phyloP scores from a whole-genome alignment of 2,888 invertebrate genomes.

The Pedicia rivosa region DNA sequence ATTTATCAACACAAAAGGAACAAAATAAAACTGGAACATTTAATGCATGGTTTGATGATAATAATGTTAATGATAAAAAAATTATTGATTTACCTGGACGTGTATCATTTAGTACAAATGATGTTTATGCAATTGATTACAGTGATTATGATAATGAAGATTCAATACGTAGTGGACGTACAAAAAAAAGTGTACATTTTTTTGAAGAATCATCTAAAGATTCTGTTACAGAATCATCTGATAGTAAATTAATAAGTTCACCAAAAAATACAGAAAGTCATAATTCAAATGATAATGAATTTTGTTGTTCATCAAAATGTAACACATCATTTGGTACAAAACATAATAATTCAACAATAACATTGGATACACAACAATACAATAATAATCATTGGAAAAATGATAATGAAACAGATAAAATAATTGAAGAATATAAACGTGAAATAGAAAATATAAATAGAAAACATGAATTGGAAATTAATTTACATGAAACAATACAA shows the following conservation, averaged over 20 bases:
- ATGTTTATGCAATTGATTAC: slow-evolving; percentile 19
- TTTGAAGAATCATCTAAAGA: background rate
- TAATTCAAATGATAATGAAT: slow-evolving; percentile 22
- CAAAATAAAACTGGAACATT: background rate
- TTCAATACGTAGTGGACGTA: slow-evolving; percentile 7
- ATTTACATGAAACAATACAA: no score
- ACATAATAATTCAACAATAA: background rate
- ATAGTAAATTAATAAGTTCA: no score
- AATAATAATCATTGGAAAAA: slow-evolving; percentile 4
- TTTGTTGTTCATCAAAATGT: slow-evolving; percentile 22
- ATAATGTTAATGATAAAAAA: slow-evolving; percentile 5
- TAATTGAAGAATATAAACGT: slow-evolving; percentile 11
- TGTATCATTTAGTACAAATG: slow-evolving; percentile 25
- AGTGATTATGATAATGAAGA: slow-evolving; percentile 27
- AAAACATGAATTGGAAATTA: slow-evolving; percentile 6
- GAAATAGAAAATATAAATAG: slow-evolving; percentile 10
- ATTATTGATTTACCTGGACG: slow-evolving; percentile 27
- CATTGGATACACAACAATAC: background rate
- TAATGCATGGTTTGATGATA: slow-evolving; percentile 2
- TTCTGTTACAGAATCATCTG: slow-evolving; percentile 7
- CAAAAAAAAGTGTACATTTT: slow-evolving; percentile 28
- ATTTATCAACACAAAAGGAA: background rate
- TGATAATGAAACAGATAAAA: slow-evolving; percentile 1
- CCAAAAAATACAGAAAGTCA: background rate
- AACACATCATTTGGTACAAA: slow-evolving; percentile 19